Conservation (phyloP, 2,888 invertebrate genomes). For the Agrochola circellaris region DNA sequence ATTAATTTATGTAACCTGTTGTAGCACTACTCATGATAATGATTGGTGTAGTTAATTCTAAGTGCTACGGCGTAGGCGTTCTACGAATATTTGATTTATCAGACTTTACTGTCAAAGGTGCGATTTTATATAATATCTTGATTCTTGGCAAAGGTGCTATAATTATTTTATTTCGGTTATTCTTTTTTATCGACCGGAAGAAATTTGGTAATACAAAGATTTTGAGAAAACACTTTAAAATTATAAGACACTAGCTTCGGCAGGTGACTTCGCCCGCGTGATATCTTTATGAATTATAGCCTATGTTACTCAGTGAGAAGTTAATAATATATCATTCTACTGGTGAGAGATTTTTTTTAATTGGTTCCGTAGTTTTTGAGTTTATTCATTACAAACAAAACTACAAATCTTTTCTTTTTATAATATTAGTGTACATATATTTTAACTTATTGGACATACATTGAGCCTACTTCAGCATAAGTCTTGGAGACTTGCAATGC, state of each 20-base stretch:
- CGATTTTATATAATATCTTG: neutral
- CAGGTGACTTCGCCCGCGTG: too few relatives aligned
- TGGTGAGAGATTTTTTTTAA: too few relatives aligned
- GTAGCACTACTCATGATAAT: neutral
- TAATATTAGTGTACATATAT: too few relatives aligned
- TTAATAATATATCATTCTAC: too few relatives aligned
- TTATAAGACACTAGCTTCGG: neutral
- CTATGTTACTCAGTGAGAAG: too few relatives aligned
- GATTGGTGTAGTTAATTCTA: neutral
- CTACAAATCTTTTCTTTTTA: too few relatives aligned
- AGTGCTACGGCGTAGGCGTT: slow-evolving; percentile 40
- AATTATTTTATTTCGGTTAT: too few relatives aligned
- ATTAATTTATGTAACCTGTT: neutral
- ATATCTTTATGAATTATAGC: too few relatives aligned
- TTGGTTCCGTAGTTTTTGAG: too few relatives aligned
- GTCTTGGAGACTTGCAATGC: neutral
- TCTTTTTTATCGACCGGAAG: neutral
- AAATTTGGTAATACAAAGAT: too few relatives aligned
- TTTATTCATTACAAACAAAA: too few relatives aligned
- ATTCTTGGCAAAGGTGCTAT: neutral
- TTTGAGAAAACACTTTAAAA: neutral
- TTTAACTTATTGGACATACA: neutral
- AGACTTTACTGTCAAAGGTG: neutral
- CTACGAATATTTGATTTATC: slow-evolving; percentile 20
- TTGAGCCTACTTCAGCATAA: too few relatives aligned